Percentiles rank a stretch among this genome's conserved stretches.
Evolutionary conservation across 2,113 vertebrate genomes (phyloP).

Genomic region (Brachypteracias leptosomus): DNA sequence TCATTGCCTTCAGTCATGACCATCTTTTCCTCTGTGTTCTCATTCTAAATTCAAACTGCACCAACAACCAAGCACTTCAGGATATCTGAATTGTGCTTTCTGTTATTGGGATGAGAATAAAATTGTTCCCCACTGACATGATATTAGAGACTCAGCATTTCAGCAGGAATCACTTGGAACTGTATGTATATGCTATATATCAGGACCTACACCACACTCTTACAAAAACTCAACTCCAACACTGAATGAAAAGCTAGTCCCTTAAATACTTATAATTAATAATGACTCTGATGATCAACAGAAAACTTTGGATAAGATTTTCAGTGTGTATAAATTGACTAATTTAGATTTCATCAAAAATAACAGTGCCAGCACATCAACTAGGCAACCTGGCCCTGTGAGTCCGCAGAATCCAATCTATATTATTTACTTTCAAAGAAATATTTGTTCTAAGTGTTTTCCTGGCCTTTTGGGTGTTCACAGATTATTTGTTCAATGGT

Average conservation of each 20-base stretch:
- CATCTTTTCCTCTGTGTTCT: neutral
- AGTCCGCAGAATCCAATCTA: neutral
- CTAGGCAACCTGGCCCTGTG: neutral
- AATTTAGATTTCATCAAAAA: neutral
- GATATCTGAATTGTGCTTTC: neutral
- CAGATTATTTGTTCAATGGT: neutral
- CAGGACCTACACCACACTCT: neutral
- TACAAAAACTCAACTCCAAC: neutral
- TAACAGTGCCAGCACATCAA: neutral
- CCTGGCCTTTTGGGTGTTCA: neutral
- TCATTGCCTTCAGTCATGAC: rapidly evolving
- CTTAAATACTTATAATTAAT: neutral
- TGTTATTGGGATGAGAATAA: neutral
- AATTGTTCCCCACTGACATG: neutral
- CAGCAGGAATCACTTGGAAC: neutral
- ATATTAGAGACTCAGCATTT: neutral
- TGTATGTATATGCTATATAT: neutral
- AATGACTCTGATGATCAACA: neutral
- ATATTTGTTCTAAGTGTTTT: neutral
- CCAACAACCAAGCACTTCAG: neutral
- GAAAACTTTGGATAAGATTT: neutral
- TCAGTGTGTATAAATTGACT: neutral
- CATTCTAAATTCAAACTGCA: neutral
- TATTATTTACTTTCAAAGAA: neutral
- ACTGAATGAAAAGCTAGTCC: neutral